Evolutionary conservation across 2,888 invertebrate species (phyloP).

Genomic region (Bimastos eiseni): DNA sequence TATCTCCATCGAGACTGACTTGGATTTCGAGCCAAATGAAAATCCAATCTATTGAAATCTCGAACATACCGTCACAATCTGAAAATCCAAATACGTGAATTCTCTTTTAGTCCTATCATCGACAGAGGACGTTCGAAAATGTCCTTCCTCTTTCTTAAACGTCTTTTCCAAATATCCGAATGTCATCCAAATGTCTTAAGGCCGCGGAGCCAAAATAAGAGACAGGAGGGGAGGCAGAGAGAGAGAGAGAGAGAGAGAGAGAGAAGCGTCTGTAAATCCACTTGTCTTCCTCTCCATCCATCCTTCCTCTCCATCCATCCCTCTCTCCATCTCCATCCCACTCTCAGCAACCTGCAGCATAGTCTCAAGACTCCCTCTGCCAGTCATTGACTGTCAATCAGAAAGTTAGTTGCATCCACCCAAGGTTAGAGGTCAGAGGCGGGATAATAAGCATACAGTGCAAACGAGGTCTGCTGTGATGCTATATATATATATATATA

Average conservation of each 20-base stretch:
- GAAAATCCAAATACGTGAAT: not conserved
- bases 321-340: not conserved
- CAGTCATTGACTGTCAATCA: conserved; percentile 13
- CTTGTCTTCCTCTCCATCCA: not conserved
- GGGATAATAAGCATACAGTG: not conserved
- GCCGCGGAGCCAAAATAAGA: not conserved
- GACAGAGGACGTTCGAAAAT: not conserved
- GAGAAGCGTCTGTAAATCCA: not conserved
- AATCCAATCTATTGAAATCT: too few relatives aligned
- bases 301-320: not conserved
- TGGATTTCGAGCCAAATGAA: not conserved
- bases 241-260: not conserved
- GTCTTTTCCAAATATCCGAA: not conserved
- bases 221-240: not conserved
- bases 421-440: not conserved
- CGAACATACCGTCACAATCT: not conserved
- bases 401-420: not conserved
- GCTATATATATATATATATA: too few relatives aligned
- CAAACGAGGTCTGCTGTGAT: too few relatives aligned
- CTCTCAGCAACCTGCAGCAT: not conserved
- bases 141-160: not conserved
- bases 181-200: not conserved
- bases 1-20: too few relatives aligned
- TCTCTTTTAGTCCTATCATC: not conserved
- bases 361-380: not conserved